phyloP scores from a whole-genome alignment of 1,140 invertebrate genomes.

The Lasioglossum albipes region DNA sequence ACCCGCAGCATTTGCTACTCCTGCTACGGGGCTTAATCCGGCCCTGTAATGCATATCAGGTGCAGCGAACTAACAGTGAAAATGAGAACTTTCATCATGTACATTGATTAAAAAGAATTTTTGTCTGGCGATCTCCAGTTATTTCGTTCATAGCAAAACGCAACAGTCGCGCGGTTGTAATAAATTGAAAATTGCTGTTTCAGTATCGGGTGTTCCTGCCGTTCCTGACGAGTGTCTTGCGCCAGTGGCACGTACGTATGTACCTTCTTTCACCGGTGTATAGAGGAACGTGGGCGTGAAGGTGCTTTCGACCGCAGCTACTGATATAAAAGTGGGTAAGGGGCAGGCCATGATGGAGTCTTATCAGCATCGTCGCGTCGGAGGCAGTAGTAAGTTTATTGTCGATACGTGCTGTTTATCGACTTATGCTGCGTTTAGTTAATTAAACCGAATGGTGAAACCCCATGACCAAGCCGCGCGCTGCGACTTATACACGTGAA shows the following conservation, averaged over 20 bases:
- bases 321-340: slow-evolving; percentile 63
- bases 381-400: slow-evolving; percentile 68
- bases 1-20: no score
- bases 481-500: background rate
- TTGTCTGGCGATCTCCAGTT: no score
- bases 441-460: slow-evolving; percentile 66
- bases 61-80: no score
- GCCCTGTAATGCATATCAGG: no score
- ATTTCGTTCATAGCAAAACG: no score
- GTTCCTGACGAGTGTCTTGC: slow-evolving; percentile 2
- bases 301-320: slow-evolving; percentile 63
- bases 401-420: slow-evolving; percentile 69
- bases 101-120: no score
- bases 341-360: slow-evolving; percentile 62
- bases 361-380: slow-evolving; percentile 68
- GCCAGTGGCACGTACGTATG: background rate
- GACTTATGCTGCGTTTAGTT: slow-evolving; percentile 66
- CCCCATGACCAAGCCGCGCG: background rate
- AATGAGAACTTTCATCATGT: no score
- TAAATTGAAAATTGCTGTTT: slow-evolving; percentile 12
- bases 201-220: slow-evolving; percentile 1
- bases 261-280: slow-evolving; percentile 18
- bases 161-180: no score
- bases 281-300: slow-evolving; percentile 67
- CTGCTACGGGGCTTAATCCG: no score